Evolutionary conservation across 1,140 invertebrate genomes (phyloP), one percentile per base, ranked within the genome.

Genomic region (Hycleus cichorii): DNA sequence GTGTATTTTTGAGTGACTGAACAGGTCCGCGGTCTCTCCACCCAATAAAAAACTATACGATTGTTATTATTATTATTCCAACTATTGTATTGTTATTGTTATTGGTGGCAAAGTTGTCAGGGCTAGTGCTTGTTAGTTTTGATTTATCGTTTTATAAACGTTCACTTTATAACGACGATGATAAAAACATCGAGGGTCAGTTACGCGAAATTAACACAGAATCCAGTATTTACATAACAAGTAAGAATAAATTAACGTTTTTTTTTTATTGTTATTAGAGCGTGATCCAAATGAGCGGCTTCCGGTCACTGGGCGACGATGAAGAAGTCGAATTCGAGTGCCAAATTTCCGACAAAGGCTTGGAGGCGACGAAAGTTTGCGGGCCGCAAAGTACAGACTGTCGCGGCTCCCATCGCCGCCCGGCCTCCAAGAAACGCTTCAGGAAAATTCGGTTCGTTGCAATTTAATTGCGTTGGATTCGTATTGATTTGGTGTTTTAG

Each of bases 271-370:
- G 25, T 57, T 68, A 67, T 58, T 78, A 94, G 91, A 91, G 89
- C 64, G 90, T 91, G 10, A 91, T 94, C 63, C 83, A 91, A 74
- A 93, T 93, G 87, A 75, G 79, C 44, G 91, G 91, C 2, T 94
- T 94, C 72, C 82, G 91, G 45, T 92, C 89, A 51, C 75, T 93
- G 58, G 90, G 86, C 2, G 91, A 93, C 65, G 88, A 90, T 18
- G 91, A 94, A 74, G 82, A 85, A 64, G 88, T 93, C 4, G 90
- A 93, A 70, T 93, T 93, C 73, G 88, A 91, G 66, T 90, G 86
- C 71, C 86, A 89, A 72, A 78, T 81, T 49, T 91, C 90, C 0
- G 87, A 86, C 57, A 90, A 92, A 66, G 91, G 91, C 0, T 71
- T 91, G 56, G 91, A 94, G 74, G 90, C 91, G 6, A 91, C 88